Base-by-base conservation (phyloP, 2,888 invertebrate genomes). In the Gryllus longicercus region DNA sequence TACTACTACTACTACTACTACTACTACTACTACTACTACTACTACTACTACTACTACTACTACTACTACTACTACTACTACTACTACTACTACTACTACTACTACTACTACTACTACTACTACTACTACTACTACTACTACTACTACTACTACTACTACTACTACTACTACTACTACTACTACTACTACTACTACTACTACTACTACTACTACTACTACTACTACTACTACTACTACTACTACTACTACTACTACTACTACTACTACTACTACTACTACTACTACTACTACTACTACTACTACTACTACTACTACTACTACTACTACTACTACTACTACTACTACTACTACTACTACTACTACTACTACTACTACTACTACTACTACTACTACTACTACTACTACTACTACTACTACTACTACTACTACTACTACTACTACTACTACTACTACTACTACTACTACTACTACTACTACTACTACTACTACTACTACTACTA, bases 51-150 rank as follows among this genome's bases (percentile, higher is more conserved):
- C 63, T 63, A 2, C 63, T 63, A 63, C 63, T 63, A 2, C 63
- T 63, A 63, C 63, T 63, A 63, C 63, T 63, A 63, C 63, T 63
- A 63, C 63, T 63, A 63, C 63, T 63, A 63, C 63, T 63, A 63
- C 63, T 63, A 63, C 63, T 63, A 63, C 63, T 63, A 2, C 63
- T 63, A 63, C 63, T 63, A 63, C 63, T 63, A 63, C 63, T 63
- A 63, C 63, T 63, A 2, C 63, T 63, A 63, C 63, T 63, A 63
- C 63, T 63, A 63, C 63, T 63, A 63, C 63, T 63, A 63, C 63
- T 63, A 2, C 63, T 63, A 63, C 63, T 63, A 63, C 63, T 63
- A 2, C 63, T 2, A 63, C 63, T 63, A 63, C 63, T 63, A 63
- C 63, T 63, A 63, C n/a, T 38, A 38, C 5, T 25, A 25, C 21